Conservation (phyloP, 1,140 invertebrate species). For the Zaprionus kolodkinae region DNA sequence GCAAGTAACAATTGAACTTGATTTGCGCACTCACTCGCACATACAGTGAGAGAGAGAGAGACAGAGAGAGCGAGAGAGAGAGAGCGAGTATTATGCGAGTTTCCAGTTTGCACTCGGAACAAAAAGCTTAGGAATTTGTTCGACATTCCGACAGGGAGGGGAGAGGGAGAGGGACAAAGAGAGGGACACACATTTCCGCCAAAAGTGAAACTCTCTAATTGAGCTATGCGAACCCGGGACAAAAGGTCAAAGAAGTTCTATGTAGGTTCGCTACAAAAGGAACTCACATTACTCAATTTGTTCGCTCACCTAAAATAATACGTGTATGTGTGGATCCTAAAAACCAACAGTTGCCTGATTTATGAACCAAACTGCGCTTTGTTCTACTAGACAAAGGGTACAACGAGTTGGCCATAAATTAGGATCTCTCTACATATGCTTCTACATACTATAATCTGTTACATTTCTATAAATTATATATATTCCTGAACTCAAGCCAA, state of each 20-base stretch:
- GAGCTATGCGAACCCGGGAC: conserved; percentile 22
- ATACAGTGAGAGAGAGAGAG: background rate
- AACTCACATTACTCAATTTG: conserved; percentile 2
- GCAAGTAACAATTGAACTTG: conserved; percentile 48
- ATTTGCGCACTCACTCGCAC: conserved; percentile 21
- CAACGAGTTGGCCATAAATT: background rate
- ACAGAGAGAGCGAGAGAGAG: background rate
- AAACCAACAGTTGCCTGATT: background rate
- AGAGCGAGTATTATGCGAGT: conserved; percentile 8
- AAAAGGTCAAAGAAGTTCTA: background rate
- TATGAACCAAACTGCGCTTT: too few species aligned
- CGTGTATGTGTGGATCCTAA: conserved; percentile 1
- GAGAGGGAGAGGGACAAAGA: background rate
- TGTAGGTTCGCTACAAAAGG: conserved; percentile 7
- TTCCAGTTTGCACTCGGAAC: conserved; percentile 5
- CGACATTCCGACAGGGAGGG: conserved; percentile 12
- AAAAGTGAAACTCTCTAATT: conserved; percentile 21
- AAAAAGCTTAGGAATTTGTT: conserved; percentile 36
- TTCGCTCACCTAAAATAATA: conserved; percentile 3
- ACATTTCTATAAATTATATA: too few species aligned
- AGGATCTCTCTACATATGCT: too few species aligned
- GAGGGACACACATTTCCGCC: conserved; percentile 9
- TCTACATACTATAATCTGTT: too few species aligned
- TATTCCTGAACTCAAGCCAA: too few species aligned
- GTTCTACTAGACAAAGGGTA: background rate